Percentiles rank a stretch among this genome's conserved stretches.
These are phyloP conservation scores for Apostichopus californicus DNA, from an alignment of 35 echinoderm and acorn worm genomes.

Conservation along the genomic window DNA sequence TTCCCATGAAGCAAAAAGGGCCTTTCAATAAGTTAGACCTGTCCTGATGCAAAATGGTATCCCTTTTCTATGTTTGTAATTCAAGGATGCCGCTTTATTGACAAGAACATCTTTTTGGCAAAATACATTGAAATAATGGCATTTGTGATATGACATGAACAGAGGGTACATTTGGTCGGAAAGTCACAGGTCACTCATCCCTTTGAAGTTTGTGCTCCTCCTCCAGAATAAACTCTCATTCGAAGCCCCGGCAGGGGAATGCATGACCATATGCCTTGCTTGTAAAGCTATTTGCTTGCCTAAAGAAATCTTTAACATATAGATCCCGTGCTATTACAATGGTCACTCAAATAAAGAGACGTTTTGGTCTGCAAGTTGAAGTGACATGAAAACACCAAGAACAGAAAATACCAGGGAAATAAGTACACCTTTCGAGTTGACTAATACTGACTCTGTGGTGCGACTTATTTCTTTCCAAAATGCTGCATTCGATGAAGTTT, in stretches of 20 bases:
- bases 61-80: background rate
- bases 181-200: too few species aligned
- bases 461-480: conserved; percentile 16
- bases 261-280: too few species aligned
- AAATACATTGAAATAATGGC: background rate
- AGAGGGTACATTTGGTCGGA: too few species aligned
- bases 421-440: background rate
- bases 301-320: background rate
- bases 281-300: too few species aligned
- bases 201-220: too few species aligned
- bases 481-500: background rate
- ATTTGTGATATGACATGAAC: background rate
- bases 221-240: too few species aligned
- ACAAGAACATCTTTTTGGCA: background rate
- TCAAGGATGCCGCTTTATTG: background rate
- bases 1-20: too few species aligned
- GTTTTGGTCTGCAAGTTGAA: conserved; percentile 3
- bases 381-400: background rate
- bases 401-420: conserved; percentile 29
- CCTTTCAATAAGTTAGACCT: too few species aligned
- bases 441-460: background rate
- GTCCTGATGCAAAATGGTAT: background rate
- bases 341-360: background rate
- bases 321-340: conserved; percentile 11
- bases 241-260: too few species aligned